phyloP scores from a whole-genome alignment of 2,797 vertebrate genomes.

The Emydoidea blandingii region DNA sequence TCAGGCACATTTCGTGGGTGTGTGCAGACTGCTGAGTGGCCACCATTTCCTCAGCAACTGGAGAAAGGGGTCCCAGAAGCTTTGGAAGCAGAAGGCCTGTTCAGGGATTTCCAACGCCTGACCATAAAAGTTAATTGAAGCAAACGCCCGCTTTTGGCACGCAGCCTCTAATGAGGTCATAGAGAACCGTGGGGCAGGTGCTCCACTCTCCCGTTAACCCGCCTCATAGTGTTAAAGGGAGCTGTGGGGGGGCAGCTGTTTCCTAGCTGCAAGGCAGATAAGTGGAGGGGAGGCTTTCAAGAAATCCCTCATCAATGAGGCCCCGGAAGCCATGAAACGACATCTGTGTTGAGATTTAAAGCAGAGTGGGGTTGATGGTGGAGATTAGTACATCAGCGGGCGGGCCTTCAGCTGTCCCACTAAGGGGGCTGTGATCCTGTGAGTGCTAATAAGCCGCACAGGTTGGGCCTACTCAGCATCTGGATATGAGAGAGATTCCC shows the following conservation, averaged over 20 bases:
- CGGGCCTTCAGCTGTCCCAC: not conserved
- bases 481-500: rapidly evolving
- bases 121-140: constrained; percentile 38
- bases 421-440: not conserved
- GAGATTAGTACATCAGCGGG: not conserved
- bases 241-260: not conserved
- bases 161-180: constrained; percentile 2
- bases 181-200: not conserved
- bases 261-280: not conserved
- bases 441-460: rapidly evolving
- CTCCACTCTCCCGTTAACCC: not conserved
- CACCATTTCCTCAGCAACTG: not conserved
- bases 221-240: not conserved
- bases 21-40: not conserved
- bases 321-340: not conserved
- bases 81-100: not conserved
- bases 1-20: not conserved
- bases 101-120: not conserved
- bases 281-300: not conserved
- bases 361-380: not conserved
- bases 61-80: not conserved
- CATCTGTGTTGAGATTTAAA: not conserved
- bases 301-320: not conserved
- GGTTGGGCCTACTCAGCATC: not conserved
- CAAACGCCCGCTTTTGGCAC: not conserved